Percentiles rank a stretch among this genome's conserved stretches.
These are phyloP conservation scores for Oryctolagus cuniculus DNA, from an alignment of 2,113 vertebrate species.

Conservation along the genomic window DNA sequence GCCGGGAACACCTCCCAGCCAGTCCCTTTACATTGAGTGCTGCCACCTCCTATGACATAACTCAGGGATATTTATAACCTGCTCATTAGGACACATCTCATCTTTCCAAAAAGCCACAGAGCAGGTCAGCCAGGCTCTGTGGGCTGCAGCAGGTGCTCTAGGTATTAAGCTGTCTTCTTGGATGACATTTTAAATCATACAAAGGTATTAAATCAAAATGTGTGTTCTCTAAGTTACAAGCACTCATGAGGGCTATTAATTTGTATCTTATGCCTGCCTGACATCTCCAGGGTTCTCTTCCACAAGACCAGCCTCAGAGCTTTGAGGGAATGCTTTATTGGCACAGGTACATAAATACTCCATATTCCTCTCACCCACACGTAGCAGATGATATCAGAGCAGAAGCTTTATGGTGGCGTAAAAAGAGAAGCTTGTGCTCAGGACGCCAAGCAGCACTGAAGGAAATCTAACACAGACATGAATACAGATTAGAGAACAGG, in stretches of 20 bases:
- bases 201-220: not conserved
- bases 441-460: conserved; percentile 7
- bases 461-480: not conserved
- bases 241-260: not conserved
- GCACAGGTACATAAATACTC: not conserved
- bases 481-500: conserved; percentile 21
- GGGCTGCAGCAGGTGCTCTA: not conserved
- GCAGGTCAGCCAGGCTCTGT: conserved; percentile 32
- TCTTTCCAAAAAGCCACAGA: conserved; percentile 59
- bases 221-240: not conserved
- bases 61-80: conserved; percentile 66
- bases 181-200: conserved; percentile 58
- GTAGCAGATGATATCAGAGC: not conserved
- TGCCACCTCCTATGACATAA: conserved; percentile 24
- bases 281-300: conserved; percentile 44
- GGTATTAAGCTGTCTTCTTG: conserved; percentile 24
- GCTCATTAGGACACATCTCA: conserved; percentile 68
- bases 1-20: not conserved
- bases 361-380: conserved; percentile 43
- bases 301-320: conserved; percentile 44
- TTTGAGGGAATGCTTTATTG: not conserved
- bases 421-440: not conserved
- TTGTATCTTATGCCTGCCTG: not conserved
- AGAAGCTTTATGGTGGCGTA: conserved; percentile 12
- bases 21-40: conserved; percentile 39